Evolutionary conservation across 2,113 vertebrate species (phyloP).

Genomic region (Aegotheles bennettii): DNA sequence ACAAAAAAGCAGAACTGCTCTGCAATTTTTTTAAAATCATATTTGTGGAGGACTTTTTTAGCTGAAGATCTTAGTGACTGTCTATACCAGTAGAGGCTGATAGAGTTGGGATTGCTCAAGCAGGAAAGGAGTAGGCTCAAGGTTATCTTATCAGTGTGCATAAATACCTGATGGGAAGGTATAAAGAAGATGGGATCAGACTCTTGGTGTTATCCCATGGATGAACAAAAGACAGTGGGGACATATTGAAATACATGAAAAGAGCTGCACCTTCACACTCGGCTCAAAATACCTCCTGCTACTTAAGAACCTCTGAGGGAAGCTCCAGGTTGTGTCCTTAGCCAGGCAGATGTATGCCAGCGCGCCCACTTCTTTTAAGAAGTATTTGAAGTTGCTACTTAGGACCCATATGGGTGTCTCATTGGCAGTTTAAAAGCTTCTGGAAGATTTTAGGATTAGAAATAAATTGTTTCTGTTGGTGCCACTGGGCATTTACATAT

Average conservation of each 20-base stretch:
- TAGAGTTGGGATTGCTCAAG: not conserved
- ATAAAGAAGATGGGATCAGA: not conserved
- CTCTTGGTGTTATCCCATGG: not conserved
- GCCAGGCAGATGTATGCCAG: not conserved
- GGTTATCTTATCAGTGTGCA: not conserved
- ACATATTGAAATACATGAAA: not conserved
- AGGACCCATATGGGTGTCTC: not conserved
- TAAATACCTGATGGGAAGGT: not conserved
- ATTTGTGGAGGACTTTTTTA: not conserved
- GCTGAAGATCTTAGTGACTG: not conserved
- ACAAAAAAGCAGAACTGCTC: not conserved
- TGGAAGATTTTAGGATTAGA: not conserved
- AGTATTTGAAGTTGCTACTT: not conserved
- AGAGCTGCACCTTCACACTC: not conserved
- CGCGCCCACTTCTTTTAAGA: not conserved
- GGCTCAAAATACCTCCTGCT: not conserved
- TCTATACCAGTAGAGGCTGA: not conserved
- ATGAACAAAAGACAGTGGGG: not conserved
- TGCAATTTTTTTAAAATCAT: not conserved
- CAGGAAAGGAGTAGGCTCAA: not conserved
- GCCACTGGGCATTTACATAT: not conserved
- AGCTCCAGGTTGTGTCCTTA: not conserved
- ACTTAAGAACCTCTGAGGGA: not conserved
- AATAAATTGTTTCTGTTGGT: not conserved
- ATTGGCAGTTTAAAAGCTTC: not conserved